Evolutionary conservation across 2,888 invertebrate species (phyloP), one percentile per base, ranked within the genome.

Genomic region (Sphaeridia pumilis): DNA sequence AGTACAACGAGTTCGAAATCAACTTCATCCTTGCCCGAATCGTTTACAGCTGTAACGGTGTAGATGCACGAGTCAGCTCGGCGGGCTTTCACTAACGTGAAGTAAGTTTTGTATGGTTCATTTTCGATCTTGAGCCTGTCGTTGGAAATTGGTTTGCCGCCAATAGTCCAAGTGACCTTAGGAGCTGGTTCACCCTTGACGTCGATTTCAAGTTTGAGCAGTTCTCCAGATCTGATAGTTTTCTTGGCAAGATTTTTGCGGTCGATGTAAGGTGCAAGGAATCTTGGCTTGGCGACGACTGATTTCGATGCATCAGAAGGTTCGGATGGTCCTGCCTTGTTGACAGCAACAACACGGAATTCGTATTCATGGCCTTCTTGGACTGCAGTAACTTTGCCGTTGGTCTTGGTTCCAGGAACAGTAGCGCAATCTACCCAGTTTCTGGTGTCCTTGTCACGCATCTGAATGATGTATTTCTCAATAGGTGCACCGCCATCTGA

Each of bases 371-470:
- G 88, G 52, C 93, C 93, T 70, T 93, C 92, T 34, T 84, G 80
- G n/a, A 97, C 75, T 68, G 89, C 90, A 0, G 86, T 84, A 31
- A 93, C 87, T 0, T 86, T 88, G 38, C 85, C 88, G 54, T 79
- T 82, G 28, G 83, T 83, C 70, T 84, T 78, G 66, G 80, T 80
- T 0, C 86, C 84, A 2, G 93, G 89, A 2, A 87, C 87, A 70
- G 92, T 89, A 3, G 84, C 69, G 0, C 89, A 88, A 70, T 88
- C 89, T 70, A 90, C 89, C 93, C 93, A 94, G 67, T 87, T 85
- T 14, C 88, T 84, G 22, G 93, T 93, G 68, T 86, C 88, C 73
- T 90, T 90, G 70, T 90, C 90, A 70, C 87, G 89, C 77, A 87
- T 89, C 73, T 90, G 89, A 48, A 90, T 74, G 55, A 89, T 73